phyloP scores from a whole-genome alignment of 2,888 invertebrate genomes.

The Ennomos fuscantarius region DNA sequence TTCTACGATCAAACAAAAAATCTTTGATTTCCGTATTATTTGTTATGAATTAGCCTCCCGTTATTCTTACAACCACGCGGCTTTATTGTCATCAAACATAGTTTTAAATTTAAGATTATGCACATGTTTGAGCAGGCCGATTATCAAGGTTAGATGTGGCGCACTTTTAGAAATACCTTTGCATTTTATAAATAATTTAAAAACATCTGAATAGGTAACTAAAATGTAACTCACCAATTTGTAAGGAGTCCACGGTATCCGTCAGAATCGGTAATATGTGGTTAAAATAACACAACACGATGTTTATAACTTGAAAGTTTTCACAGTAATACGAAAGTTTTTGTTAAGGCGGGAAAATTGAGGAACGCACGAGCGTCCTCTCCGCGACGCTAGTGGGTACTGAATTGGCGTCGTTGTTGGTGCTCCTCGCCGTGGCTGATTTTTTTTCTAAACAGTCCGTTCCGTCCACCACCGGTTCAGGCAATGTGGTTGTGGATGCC shows the following conservation, averaged over 20 bases:
- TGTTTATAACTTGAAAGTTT: constrained; percentile 33
- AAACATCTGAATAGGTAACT: constrained; percentile 6
- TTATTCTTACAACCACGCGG: constrained; percentile 3
- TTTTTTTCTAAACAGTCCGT: constrained; percentile 56
- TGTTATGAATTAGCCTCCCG: neutral
- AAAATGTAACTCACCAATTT: constrained; percentile 17
- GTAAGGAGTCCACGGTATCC: constrained; percentile 5
- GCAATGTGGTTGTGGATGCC: constrained; percentile 44
- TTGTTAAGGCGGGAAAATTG: constrained; percentile 50
- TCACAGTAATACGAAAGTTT: constrained; percentile 43
- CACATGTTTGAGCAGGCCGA: constrained; percentile 24
- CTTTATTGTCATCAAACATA: constrained; percentile 6
- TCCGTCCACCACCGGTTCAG: constrained; percentile 48
- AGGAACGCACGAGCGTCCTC: constrained; percentile 52
- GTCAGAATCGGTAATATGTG: constrained; percentile 3
- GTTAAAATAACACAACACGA: constrained; percentile 50
- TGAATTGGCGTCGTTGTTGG: constrained; percentile 36
- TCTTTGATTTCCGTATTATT: too few species aligned
- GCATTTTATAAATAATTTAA: constrained; percentile 7
- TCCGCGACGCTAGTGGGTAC: constrained; percentile 60
- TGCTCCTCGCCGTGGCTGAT: too few species aligned
- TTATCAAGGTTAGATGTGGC: constrained; percentile 20
- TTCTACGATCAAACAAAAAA: too few species aligned
- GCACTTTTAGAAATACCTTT: constrained; percentile 25
- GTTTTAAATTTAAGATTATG: constrained; percentile 17